Percentiles rank a stretch among this genome's conserved stretches.
Evolutionary conservation across 1,140 invertebrate genomes (phyloP).

Genomic region (Augochlora pura): DNA sequence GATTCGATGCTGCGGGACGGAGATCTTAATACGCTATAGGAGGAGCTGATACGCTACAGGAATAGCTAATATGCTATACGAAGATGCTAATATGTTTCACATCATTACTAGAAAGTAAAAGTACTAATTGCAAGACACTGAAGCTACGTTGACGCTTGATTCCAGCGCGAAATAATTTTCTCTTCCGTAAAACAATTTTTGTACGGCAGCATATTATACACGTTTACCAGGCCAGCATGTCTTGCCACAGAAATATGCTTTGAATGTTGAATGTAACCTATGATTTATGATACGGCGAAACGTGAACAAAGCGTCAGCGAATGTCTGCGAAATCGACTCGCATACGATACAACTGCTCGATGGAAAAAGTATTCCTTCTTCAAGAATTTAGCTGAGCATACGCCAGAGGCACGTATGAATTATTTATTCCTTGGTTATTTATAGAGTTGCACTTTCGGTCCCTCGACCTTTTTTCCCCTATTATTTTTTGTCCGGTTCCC

Average conservation of each 20-base stretch:
- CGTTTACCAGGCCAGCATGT: background rate
- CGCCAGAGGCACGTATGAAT: background rate
- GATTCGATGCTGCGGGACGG: too few species aligned
- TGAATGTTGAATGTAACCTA: conserved; percentile 2
- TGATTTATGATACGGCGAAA: background rate
- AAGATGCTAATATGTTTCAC: too few species aligned
- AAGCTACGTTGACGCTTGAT: too few species aligned
- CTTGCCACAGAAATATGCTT: background rate
- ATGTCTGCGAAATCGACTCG: background rate
- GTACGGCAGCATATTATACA: background rate
- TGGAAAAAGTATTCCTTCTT: background rate
- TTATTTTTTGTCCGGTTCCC: too few species aligned
- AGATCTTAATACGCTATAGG: too few species aligned
- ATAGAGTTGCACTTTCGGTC: too few species aligned
- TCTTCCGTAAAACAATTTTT: background rate
- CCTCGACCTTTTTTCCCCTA: too few species aligned
- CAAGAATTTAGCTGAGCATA: background rate
- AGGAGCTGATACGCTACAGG: too few species aligned
- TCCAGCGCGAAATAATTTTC: too few species aligned
- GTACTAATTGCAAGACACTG: too few species aligned
- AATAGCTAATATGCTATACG: too few species aligned
- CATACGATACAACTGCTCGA: background rate
- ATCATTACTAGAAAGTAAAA: too few species aligned
- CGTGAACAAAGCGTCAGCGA: conserved; percentile 7
- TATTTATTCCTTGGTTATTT: background rate